Evolutionary conservation across 1,140 invertebrate species (phyloP).

Genomic region (Cydia strobilella): DNA sequence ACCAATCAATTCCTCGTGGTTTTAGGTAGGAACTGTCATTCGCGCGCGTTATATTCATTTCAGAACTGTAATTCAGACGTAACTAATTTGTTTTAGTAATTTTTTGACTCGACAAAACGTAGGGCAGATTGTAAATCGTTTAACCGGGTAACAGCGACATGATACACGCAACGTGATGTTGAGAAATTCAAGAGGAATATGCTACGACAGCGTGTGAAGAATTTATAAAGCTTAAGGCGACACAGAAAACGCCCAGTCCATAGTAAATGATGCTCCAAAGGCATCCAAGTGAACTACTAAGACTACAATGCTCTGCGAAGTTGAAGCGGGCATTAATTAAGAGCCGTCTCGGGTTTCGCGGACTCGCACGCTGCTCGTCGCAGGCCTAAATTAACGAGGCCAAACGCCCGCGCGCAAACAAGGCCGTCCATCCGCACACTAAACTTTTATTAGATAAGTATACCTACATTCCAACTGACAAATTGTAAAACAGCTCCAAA

Average conservation of each 20-base stretch:
- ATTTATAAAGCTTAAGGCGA: not conserved
- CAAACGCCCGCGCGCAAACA: not conserved
- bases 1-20: too few species aligned
- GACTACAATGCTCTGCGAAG: slow-evolving; percentile 17
- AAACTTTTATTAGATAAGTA: not conserved
- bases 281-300: slow-evolving; percentile 24
- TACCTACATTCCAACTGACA: not conserved
- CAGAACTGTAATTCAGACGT: too few species aligned
- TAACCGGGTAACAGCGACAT: not conserved
- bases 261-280: slow-evolving; percentile 21
- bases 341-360: slow-evolving; percentile 4
- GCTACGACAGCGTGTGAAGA: not conserved
- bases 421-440: not conserved
- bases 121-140: too few species aligned
- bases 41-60: too few species aligned
- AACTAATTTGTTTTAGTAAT: too few species aligned
- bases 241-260: not conserved
- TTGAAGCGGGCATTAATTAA: slow-evolving; percentile 29
- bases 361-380: not conserved
- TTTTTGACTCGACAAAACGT: too few species aligned
- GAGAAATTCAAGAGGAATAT: not conserved
- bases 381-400: slow-evolving; percentile 22
- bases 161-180: not conserved
- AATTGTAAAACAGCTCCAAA: too few species aligned
- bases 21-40: too few species aligned